phyloP scores from a whole-genome alignment of 2,888 invertebrate genomes.

The Phyto melanocephala region DNA sequence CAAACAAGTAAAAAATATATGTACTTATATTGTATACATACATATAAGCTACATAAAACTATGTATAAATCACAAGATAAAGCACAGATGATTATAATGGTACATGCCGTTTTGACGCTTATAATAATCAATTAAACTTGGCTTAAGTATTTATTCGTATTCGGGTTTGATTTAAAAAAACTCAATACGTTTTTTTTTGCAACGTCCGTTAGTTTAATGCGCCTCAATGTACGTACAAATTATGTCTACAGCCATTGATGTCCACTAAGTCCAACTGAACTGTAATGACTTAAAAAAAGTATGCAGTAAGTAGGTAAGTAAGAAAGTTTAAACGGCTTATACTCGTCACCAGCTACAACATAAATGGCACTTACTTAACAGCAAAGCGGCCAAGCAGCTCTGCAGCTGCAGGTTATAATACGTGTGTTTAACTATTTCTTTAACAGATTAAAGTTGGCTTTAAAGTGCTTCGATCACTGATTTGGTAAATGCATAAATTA shows the following conservation, averaged over 20 bases:
- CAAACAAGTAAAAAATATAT: too few species aligned
- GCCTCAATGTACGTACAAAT: constrained; percentile 49
- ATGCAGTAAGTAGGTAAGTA: constrained; percentile 3
- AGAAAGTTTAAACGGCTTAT: constrained; percentile 18
- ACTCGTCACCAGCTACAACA: constrained; percentile 6
- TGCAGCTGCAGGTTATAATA: neutral
- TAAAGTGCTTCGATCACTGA: neutral
- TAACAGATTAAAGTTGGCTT: neutral
- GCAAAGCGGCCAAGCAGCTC: too few species aligned
- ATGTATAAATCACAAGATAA: too few species aligned
- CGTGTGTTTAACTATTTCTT: constrained; percentile 5
- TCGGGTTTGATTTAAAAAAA: neutral
- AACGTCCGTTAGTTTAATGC: constrained; percentile 32
- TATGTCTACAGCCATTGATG: constrained; percentile 52
- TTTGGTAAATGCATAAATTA: neutral
- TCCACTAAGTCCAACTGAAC: constrained; percentile 31
- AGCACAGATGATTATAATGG: neutral
- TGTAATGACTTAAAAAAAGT: constrained; percentile 42
- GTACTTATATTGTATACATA: too few species aligned
- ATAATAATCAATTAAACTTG: neutral
- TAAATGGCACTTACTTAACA: neutral
- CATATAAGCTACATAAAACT: too few species aligned
- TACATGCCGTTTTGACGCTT: neutral
- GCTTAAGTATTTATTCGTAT: neutral
- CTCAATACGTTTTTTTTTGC: too few species aligned